Evolutionary conservation across 2,113 vertebrate species (phyloP).

Genomic region (Phycodurus eques): DNA sequence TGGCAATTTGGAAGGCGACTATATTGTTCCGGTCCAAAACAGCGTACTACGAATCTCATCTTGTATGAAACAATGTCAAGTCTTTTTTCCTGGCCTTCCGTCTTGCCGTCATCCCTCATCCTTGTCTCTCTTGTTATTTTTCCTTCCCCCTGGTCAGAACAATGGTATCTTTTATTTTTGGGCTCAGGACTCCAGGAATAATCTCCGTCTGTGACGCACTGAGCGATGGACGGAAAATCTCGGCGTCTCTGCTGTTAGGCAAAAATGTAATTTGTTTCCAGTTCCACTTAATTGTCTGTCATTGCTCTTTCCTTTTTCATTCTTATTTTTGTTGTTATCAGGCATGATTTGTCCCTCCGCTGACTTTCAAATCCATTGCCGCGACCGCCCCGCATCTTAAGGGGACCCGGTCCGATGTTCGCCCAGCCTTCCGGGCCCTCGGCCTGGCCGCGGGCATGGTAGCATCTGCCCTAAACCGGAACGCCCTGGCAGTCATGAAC

Average conservation of each 20-base stretch:
- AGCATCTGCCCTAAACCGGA: slow-evolving; percentile 65
- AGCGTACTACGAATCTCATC: neutral
- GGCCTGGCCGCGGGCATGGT: slow-evolving; percentile 68
- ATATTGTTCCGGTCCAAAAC: too few relatives aligned
- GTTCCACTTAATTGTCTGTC: neutral
- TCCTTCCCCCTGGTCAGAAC: slow-evolving; percentile 9
- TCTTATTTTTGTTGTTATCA: neutral
- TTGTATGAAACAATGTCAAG: neutral
- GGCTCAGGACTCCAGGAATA: slow-evolving; percentile 19
- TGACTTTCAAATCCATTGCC: slow-evolving; percentile 28
- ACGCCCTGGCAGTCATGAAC: slow-evolving; percentile 62
- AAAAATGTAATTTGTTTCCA: neutral
- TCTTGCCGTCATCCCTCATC: neutral
- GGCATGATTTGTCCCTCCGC: neutral
- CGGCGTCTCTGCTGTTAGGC: slow-evolving; percentile 1
- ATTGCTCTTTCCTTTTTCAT: neutral
- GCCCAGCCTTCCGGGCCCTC: slow-evolving; percentile 55
- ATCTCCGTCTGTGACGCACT: slow-evolving; percentile 28
- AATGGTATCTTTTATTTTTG: slow-evolving; percentile 21
- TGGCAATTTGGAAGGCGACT: neutral
- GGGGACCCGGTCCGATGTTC: slow-evolving; percentile 60
- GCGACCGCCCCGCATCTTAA: slow-evolving; percentile 37
- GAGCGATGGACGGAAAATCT: slow-evolving; percentile 11
- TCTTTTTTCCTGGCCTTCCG: neutral
- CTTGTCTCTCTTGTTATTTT: slow-evolving; percentile 7